Percentiles rank a stretch among this genome's conserved stretches.
Evolutionary conservation across 2,888 invertebrate species (phyloP).

Genomic region (Griposia aprilina): DNA sequence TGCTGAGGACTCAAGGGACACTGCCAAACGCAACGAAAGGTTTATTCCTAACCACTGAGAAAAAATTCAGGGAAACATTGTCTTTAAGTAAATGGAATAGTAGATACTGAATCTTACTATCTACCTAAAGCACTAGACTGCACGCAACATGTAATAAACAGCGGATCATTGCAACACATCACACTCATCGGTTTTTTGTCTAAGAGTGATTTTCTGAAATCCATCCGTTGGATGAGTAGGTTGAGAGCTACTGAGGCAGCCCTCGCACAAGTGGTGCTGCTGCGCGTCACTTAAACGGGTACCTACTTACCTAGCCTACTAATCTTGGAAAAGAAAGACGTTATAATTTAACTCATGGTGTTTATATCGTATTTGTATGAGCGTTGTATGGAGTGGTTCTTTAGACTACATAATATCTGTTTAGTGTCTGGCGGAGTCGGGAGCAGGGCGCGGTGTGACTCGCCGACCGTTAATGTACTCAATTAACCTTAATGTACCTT

Average conservation of each 20-base stretch:
- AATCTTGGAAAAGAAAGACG: neutral
- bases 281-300: neutral
- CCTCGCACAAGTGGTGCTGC: neutral
- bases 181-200: neutral
- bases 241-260: neutral
- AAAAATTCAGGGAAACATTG: neutral
- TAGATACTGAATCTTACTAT: neutral
- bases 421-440: neutral
- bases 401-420: neutral
- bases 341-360: neutral
- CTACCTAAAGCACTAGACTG: neutral
- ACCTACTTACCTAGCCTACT: neutral
- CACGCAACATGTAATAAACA: neutral
- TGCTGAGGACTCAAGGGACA: neutral
- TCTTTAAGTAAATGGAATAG: neutral
- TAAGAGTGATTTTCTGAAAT: neutral
- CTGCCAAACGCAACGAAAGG: neutral
- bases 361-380: neutral
- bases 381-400: neutral
- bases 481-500: conserved; percentile 59
- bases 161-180: neutral
- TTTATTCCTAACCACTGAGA: neutral
- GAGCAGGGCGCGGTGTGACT: conserved; percentile 4
- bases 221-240: neutral
- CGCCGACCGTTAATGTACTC: conserved; percentile 33